Evolutionary conservation across 2,113 vertebrate genomes (phyloP).

Genomic region (Eulemur macaco): DNA sequence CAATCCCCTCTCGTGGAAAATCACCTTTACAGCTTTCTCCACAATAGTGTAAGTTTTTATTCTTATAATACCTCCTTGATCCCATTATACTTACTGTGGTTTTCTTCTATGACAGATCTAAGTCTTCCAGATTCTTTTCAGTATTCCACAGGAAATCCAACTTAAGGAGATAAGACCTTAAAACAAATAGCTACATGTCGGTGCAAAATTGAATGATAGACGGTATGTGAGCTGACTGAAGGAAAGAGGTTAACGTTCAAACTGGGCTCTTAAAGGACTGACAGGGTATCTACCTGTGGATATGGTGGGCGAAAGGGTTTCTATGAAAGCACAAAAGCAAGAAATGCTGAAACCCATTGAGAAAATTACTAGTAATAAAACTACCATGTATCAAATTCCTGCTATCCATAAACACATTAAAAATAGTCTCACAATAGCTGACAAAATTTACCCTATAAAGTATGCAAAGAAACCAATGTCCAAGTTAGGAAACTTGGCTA

Average conservation of each 20-base stretch:
- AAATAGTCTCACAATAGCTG: neutral
- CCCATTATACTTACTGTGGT: neutral
- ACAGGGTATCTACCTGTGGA: neutral
- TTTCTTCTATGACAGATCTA: neutral
- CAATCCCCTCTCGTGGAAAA: neutral
- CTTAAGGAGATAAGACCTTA: neutral
- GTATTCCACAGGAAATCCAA: neutral
- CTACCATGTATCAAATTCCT: neutral
- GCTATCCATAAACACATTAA: neutral
- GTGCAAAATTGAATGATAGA: neutral
- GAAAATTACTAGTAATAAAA: neutral
- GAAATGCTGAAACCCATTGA: neutral
- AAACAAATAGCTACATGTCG: neutral
- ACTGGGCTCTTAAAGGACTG: neutral
- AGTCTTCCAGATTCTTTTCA: neutral
- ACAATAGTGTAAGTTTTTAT: neutral
- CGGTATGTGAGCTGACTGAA: neutral
- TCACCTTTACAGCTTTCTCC: neutral
- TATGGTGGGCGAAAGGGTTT: neutral
- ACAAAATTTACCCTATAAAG: neutral
- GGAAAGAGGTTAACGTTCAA: neutral
- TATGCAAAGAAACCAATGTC: neutral
- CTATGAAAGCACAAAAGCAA: neutral
- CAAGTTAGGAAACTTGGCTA: neutral
- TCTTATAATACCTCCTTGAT: neutral